Evolutionary conservation across 1,140 invertebrate genomes (phyloP), one percentile per base, ranked within the genome.

Genomic region (Babylonia areolata): DNA sequence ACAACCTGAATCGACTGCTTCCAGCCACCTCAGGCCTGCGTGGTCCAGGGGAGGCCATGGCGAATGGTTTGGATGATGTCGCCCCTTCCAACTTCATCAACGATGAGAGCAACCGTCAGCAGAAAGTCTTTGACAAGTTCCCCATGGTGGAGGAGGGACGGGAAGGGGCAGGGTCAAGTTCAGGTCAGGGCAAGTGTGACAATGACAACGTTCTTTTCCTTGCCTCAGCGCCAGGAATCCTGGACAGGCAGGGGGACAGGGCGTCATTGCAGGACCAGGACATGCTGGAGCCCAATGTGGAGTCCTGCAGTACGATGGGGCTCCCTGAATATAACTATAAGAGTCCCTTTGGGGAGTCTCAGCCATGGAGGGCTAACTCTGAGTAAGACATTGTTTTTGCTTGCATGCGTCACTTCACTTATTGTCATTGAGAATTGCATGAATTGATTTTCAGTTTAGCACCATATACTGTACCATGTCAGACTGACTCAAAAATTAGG

Each of bases 91-190:
- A 92, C 82, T 91, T 92, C 85, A 90, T 89, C 79, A 90, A 90
- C 77, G 90, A 91, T 78, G 89, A 91, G 46, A 91, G 90, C 80
- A 92, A 92, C 85, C 85, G 85, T 20, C 86, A 89, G 73, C 90
- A 92, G 84, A 92, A 92, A 81, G 87, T 91, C 31, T 91, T 92
- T 89, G 89, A 89, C 31, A 92, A 92, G 83, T 85, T 89, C 39
- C 83, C 90, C 51, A 88, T 86, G 85, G 81, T 86, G 83, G 81
- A 54, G 75, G 85, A 79, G 77, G n/a, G 31, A 79, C 81, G 71
- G 75, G 85, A 85, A 42, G 54, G 69, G 37, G 85, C 71, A 31
- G 86, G 58, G 87, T 87, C 75, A 86, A 88, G 88, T 88, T 35
- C 90, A 88, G 80, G 89, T 87, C 71, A 90, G 87, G 23, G 81